Base-by-base conservation (phyloP, 2,888 invertebrate genomes). In the Microctonus brassicae region DNA sequence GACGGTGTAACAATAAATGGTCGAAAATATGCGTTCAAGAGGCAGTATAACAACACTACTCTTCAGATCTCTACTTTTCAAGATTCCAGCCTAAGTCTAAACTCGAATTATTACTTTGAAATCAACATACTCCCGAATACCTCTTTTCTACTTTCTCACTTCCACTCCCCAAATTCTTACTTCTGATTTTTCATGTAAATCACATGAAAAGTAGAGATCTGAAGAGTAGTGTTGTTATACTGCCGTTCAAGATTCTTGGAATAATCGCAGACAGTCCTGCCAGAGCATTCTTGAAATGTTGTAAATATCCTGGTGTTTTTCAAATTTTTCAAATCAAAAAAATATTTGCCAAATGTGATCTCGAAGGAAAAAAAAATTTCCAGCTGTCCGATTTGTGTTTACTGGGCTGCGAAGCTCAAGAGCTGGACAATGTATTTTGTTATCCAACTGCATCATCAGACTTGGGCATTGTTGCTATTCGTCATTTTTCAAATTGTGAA, bases 231-330 rank as follows among this genome's bases (percentile, higher is more conserved):
- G n/a, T n/a, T n/a, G n/a, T n/a, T n/a, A n/a, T n/a, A n/a, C n/a
- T n/a, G n/a, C n/a, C n/a, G n/a, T n/a, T n/a, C n/a, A 26, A 58
- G 53, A 69, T 76, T 5, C 36, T 75, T 0, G 66, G 52, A 13
- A 70, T 76, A 17, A 71, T 71, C 20, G 74, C 71, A 22, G 75
- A 76, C 57, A 66, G 63, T 4, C 69, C 73, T 13, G 76, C 76
- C 10, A 24, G 74, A 34, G 53, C 74, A 33, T 68, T 71, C 42
- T 47, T 73, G 11, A 73, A 73, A 53, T 39, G 47, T 24, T 63
- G 69, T 3, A 74, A 71, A 70, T 67, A 63, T 47, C 70, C 69
- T 47, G 64, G 67, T 22, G 72, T 69, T 1, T 73, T 63, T 39
- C 61, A 26, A 20, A 66, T 71, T 61, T 71, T 71, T 53, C 33